These are phyloP conservation scores for Drosophila kohkoa DNA, from an alignment of 1,140 invertebrate species.

Conservation along the genomic window DNA sequence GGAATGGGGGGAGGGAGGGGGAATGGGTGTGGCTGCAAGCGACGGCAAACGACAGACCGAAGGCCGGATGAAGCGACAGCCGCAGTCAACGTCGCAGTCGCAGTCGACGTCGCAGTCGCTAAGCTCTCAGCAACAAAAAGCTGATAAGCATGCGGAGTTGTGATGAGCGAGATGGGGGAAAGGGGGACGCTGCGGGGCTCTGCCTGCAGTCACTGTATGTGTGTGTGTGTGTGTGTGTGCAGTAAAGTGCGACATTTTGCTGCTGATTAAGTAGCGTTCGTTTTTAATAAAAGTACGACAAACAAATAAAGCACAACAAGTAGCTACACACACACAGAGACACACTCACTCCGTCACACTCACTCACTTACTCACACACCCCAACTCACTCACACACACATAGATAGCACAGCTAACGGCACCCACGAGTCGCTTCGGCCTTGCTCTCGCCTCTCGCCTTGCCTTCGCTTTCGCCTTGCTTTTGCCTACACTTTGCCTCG, in stretches of 20 bases:
- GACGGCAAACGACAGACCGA: conserved; percentile 48
- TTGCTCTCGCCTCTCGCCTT: conserved; percentile 18
- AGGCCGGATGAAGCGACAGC: conserved; percentile 55
- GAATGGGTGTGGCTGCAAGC: not conserved
- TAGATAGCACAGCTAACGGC: not conserved
- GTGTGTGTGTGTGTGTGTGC: conserved; percentile 4
- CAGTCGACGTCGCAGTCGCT: conserved; percentile 2
- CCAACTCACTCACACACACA: conserved; percentile 2
- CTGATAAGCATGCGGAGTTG: conserved; percentile 56
- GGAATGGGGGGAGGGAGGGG: not conserved
- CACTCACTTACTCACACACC: not conserved
- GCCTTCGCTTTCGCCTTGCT: not conserved
- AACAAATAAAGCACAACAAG: conserved; percentile 80
- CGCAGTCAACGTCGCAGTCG: not conserved
- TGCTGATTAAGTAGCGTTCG: conserved; percentile 82
- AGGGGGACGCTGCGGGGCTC: not conserved
- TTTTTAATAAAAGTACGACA: conserved; percentile 80
- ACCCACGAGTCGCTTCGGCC: conserved; percentile 42
- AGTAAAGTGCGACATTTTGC: conserved; percentile 82
- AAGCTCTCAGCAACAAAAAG: conserved; percentile 63
- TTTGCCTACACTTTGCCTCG: conserved; percentile 9
- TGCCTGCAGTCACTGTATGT: not conserved
- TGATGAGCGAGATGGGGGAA: not conserved
- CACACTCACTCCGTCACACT: not conserved
- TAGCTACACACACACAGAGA: conserved; percentile 40